Base-by-base conservation (phyloP, 2,888 invertebrate species). In the Cephus nigrinus region DNA sequence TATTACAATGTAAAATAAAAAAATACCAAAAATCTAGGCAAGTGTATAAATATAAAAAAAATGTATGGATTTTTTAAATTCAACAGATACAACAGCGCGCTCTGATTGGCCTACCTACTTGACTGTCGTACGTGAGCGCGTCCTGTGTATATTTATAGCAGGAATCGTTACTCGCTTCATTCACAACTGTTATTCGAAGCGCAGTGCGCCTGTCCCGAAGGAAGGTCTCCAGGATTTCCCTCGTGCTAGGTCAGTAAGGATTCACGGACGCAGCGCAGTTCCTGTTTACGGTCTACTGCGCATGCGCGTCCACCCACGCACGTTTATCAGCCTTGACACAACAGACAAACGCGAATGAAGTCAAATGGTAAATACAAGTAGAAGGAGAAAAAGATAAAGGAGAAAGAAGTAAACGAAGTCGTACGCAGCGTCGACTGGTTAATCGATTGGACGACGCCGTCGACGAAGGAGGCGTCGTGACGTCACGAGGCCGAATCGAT, bases 381-480 rank as follows among this genome's bases (percentile, higher is more conserved):
- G 55, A 23, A 55, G 23, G 55, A 55, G 55, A 55, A 23, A 23
- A 23, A 9, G 4, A 35, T 12, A 35, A 23, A 55, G 2, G 55
- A 55, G 2, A 2, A 9, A 55, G 23, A 23, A 9, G 1, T 23
- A 23, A 55, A 55, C 55, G 9, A 23, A 23, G 31, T 12, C 71
- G 12, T 15, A 15, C 71, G 15, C 9, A 71, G 31, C 71, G 71
- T 33, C 12, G 4, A 9, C 30, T 11, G 31, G 12, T 33, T 31
- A 31, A 71, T 71, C 91, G 87, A 92, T 92, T 92, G 92, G 15
- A 30, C 92, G 92, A 92, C 92, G 85, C 89, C 79, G 80, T 30
- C 77, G 75, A 69, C 80, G 74, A 73, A 92, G 92, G 91, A 92
- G 86, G 85, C 92, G 91, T 23, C 31, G 85, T 81, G 80, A 87